A percentile compares a stretch with the other conserved stretches of the same genome.
Evolutionary conservation across 2,888 invertebrate genomes (phyloP).

Genomic region (Melangyna quadrimaculata): DNA sequence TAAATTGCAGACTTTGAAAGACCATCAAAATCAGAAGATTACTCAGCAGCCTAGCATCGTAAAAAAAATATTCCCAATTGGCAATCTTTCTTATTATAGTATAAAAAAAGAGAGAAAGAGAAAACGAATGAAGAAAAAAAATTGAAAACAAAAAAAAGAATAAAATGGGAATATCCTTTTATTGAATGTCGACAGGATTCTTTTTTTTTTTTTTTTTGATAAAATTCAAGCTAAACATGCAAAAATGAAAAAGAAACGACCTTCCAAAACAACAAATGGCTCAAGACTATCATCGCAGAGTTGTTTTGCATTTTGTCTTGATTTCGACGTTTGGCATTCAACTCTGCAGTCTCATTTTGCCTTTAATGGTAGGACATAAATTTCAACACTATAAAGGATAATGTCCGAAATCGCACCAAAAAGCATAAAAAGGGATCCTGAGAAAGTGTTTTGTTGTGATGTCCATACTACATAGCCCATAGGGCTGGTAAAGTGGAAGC

Average conservation of each 20-base stretch:
- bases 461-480: neutral
- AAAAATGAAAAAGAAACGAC: constrained; percentile 3
- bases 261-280: constrained; percentile 35
- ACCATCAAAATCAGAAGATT: constrained; percentile 49
- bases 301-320: constrained; percentile 46
- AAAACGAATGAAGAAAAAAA: neutral
- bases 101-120: neutral
- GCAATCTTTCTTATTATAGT: constrained; percentile 13
- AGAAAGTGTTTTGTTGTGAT: neutral
- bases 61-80: constrained; percentile 28
- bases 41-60: constrained; percentile 8
- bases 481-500: neutral
- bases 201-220: constrained; percentile 2
- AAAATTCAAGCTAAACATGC: constrained; percentile 12
- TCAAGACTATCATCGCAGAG: neutral
- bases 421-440: constrained; percentile 15
- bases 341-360: constrained; percentile 1
- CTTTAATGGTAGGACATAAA: constrained; percentile 36
- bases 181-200: constrained; percentile 46
- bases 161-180: constrained; percentile 22
- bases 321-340: constrained; percentile 25
- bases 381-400: constrained; percentile 62
- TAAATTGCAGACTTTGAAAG: constrained; percentile 64
- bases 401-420: constrained; percentile 45
- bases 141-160: neutral